Conservation (phyloP, 2,888 invertebrate species). For the Lithophane leautieri region DNA sequence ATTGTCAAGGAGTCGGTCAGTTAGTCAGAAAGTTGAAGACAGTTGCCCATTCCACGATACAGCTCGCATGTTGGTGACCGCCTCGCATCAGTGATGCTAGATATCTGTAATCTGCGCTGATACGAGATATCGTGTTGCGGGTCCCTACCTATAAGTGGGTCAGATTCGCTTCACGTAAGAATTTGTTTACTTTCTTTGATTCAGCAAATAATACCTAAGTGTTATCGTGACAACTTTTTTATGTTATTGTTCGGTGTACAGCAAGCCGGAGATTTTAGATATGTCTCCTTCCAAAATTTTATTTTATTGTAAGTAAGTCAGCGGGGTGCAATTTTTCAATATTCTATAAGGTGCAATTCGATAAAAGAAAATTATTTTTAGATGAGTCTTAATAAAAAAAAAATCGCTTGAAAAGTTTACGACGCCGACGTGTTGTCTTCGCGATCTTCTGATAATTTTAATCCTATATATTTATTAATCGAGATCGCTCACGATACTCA, state of each 20-base stretch:
- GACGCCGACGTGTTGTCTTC: neutral
- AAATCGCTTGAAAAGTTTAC: neutral
- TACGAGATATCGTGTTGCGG: constrained; percentile 27
- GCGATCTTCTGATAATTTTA: constrained; percentile 9
- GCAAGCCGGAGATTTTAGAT: neutral
- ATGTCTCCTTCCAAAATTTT: neutral
- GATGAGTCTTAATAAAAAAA: no score
- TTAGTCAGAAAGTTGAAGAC: neutral
- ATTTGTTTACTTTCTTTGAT: constrained; percentile 31
- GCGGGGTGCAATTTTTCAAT: neutral
- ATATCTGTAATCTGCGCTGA: constrained; percentile 35
- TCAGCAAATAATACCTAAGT: constrained; percentile 8
- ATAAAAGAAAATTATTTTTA: neutral
- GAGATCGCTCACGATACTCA: constrained; percentile 18
- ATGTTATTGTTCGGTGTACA: neutral
- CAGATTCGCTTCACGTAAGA: constrained; percentile 23
- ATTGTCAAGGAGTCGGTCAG: neutral
- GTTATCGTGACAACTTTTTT: neutral
- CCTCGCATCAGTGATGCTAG: neutral
- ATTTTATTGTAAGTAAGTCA: neutral
- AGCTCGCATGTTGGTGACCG: neutral
- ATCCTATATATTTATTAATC: neutral
- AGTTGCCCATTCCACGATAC: neutral
- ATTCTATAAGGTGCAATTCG: neutral
- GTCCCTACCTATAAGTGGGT: constrained; percentile 30